Evolutionary conservation across 2,797 vertebrate genomes (phyloP).

Genomic region (Ctenochaetus hawaiiensis): DNA sequence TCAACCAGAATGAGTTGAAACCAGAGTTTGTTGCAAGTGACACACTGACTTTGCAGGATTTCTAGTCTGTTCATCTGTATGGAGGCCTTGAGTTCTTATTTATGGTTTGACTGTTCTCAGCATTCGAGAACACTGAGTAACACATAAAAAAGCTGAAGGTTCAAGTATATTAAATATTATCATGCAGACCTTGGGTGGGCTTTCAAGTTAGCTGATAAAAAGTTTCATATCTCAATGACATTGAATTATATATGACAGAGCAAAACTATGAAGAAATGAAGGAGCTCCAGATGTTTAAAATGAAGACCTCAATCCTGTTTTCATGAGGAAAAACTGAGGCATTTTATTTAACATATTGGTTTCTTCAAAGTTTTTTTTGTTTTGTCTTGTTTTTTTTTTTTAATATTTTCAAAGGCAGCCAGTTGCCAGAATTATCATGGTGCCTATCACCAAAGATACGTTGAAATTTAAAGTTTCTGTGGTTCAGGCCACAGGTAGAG

Average conservation of each 20-base stretch:
- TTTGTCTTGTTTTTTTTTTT: too few relatives aligned
- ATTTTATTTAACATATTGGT: neutral
- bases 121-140: conserved; percentile 26
- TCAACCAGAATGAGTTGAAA: neutral
- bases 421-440: too few relatives aligned
- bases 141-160: conserved; percentile 11
- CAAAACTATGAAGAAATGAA: neutral
- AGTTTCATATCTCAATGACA: conserved; percentile 9
- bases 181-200: neutral
- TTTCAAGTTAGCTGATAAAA: neutral
- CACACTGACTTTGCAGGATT: neutral
- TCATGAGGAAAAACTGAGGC: too few relatives aligned
- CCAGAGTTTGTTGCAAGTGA: neutral
- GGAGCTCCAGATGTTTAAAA: neutral
- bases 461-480: too few relatives aligned
- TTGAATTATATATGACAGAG: conserved; percentile 2
- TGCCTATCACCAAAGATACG: too few relatives aligned
- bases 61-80: neutral
- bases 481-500: too few relatives aligned
- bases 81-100: conserved; percentile 21
- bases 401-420: too few relatives aligned
- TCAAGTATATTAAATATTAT: conserved; percentile 15
- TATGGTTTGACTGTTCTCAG: conserved; percentile 15
- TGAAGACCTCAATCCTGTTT: neutral
- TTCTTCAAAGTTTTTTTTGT: neutral